Percentiles rank a stretch among this genome's conserved stretches.
Conservation (phyloP, 2,797 vertebrate genomes). For the Pempheris klunzingeri region DNA sequence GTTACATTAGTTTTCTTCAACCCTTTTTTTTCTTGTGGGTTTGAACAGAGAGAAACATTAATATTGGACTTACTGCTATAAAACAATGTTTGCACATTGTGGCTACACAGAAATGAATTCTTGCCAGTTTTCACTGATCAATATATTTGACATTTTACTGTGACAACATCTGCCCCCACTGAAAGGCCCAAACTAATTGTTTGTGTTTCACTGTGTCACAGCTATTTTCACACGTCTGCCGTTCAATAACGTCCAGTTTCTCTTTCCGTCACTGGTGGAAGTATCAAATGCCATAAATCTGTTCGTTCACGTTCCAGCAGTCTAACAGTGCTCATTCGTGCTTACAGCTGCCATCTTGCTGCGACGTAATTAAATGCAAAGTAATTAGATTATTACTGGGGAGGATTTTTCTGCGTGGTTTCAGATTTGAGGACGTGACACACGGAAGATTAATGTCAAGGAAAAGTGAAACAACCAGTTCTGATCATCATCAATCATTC, state of each 20-base stretch:
- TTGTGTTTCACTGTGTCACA: slow-evolving; percentile 28
- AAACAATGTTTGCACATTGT: slow-evolving; percentile 16
- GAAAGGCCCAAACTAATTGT: slow-evolving; percentile 43
- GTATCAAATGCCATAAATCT: slow-evolving; percentile 41
- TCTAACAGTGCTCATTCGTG: slow-evolving; percentile 38
- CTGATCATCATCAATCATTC: slow-evolving; percentile 42
- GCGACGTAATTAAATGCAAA: slow-evolving; percentile 71
- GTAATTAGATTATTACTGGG: slow-evolving; percentile 70
- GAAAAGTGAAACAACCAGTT: slow-evolving; percentile 18
- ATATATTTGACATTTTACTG: slow-evolving; percentile 30
- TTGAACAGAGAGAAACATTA: not conserved
- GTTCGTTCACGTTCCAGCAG: slow-evolving; percentile 34
- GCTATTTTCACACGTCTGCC: slow-evolving; percentile 26
- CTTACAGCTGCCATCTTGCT: slow-evolving; percentile 55
- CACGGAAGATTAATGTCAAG: slow-evolving; percentile 63
- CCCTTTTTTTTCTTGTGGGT: not conserved
- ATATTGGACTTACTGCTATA: not conserved
- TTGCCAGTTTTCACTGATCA: slow-evolving; percentile 33
- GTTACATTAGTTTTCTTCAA: not conserved
- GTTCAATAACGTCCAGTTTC: slow-evolving; percentile 32
- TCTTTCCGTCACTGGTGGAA: slow-evolving; percentile 35
- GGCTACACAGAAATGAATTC: slow-evolving; percentile 4
- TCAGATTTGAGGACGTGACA: slow-evolving; percentile 52
- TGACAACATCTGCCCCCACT: slow-evolving; percentile 7
- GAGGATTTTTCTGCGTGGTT: slow-evolving; percentile 56